Base-by-base conservation (phyloP, 2,888 invertebrate species). In the Ochropleura plecta region DNA sequence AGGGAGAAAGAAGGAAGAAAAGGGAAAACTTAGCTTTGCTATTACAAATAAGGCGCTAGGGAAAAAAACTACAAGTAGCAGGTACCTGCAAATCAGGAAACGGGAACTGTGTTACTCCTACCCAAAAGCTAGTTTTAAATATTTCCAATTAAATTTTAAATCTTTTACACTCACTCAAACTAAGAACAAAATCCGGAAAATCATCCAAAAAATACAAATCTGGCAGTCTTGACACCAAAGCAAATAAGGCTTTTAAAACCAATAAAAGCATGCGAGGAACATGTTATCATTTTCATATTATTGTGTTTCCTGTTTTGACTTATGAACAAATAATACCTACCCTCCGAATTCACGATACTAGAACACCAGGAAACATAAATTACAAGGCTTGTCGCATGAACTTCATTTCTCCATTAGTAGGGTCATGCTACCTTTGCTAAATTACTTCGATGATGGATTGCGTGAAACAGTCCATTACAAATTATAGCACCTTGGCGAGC, bases 371-470 rank as follows among this genome's bases (percentile, higher is more conserved):
- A 85, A 84, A 82, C 82, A 85, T 89, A 86, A 90, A 89, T 91
- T 89, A 88, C 79, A 74, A 72, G 71, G 68, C 78, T 79, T 88
- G 88, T 88, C 86, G 83, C 82, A 82, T 82, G 79, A 87, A 91
- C 90, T 90, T 90, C 88, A 90, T 91, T 91, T 85, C 87, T 90
- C 91, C 91, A 91, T 91, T 91, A 91, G 87, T 73, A 81, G 81
- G 87, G 88, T 90, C 91, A 89, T 88, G 88, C 86, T 85, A 89
- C 89, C 90, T 90, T 88, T 74, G 89, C 87, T 88, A 90, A 91
- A 90, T 91, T 90, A 90, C 89, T 73, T 70, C 72, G 83, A 91
- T 92, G 92, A 92, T 92, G 88, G 91, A 92, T 92, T 85, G 88
- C 88, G 78, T 77, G 80, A 84, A 87, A 86, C 86, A 84, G 83